Conservation (phyloP, 2,113 vertebrate genomes). For the Oenanthe oenanthe region DNA sequence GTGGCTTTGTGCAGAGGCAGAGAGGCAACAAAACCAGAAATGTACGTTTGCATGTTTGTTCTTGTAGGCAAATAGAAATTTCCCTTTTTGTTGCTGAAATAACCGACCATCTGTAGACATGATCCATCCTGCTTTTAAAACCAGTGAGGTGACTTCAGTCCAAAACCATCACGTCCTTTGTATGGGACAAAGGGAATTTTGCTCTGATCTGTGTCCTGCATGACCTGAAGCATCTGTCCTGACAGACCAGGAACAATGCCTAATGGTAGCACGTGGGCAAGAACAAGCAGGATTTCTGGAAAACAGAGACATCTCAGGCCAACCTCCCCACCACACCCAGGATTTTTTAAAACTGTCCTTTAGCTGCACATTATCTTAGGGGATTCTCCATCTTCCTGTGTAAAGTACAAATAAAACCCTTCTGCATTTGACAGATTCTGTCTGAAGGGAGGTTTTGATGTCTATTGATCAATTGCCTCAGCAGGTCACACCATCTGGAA, state of each 20-base stretch:
- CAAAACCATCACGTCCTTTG: not conserved
- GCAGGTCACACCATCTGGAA: not conserved
- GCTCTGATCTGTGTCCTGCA: not conserved
- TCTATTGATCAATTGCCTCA: not conserved
- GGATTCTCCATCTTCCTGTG: not conserved
- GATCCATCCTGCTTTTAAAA: not conserved
- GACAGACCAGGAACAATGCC: not conserved
- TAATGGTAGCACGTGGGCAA: not conserved
- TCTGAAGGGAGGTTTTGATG: not conserved
- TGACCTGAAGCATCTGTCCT: not conserved
- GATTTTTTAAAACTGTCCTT: not conserved
- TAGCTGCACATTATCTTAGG: not conserved
- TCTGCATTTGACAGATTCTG: not conserved
- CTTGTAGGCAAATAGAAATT: not conserved
- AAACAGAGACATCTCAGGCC: not conserved
- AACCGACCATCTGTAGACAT: rapidly evolving
- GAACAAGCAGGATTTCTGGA: not conserved
- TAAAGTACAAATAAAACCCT: not conserved
- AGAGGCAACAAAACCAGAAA: not conserved
- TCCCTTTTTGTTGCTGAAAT: not conserved
- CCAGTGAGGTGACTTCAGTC: not conserved
- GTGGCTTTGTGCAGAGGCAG: not conserved
- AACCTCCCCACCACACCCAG: not conserved
- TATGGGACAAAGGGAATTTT: not conserved
- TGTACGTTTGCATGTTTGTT: not conserved